Base-by-base conservation (phyloP, 2,113 vertebrate species). In the Todiramphus chloris region DNA sequence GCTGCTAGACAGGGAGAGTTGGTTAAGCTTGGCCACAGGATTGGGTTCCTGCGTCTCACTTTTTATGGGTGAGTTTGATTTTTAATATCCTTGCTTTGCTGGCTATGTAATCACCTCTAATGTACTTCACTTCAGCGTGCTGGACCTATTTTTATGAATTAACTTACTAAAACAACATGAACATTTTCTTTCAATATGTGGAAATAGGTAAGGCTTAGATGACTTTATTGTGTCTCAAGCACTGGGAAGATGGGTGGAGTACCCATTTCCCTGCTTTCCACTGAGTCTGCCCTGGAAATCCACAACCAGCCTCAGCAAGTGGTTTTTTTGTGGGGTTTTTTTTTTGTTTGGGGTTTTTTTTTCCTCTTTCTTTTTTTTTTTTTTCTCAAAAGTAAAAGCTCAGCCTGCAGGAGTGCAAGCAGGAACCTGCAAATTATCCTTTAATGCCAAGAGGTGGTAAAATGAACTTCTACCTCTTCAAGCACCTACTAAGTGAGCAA, bases 1-100 rank as follows among this genome's bases (percentile, higher is more conserved):
- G 97, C 98, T 7, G 11, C 89, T 20, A 98, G 97, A 77, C 96
- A 93, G 55, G 99, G 99, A 93, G 99, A 99, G 79, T 51, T 99
- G 93, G 83, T 98, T 68, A 97, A 98, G 83, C 98, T 99, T 33
- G 98, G 98, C 55, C 97, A 98, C 93, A 98, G 99, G 92, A 98
- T 99, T 58, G 99, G 99, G 46, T 99, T 99, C 86, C 98, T 99
- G 55, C 97, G 98, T 51, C 98, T 99, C 79, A 99, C 99, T 8
- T 99, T 99, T 97, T 99, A 99, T 55, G 99, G 99, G 99, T 99
- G 95, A 98, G 98, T 95, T 80, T 73, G 35, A 6, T 23, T 67
- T 67, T 23, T 66, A 67, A 21, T 51, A 13, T 37, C 78, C 69
- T 48, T 67, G 14, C 59, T 93, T 83, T 90, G 25, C 24, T 15